phyloP scores from a whole-genome alignment of 2,113 vertebrate species.

The zebrafish (Danio rerio) region DNA sequence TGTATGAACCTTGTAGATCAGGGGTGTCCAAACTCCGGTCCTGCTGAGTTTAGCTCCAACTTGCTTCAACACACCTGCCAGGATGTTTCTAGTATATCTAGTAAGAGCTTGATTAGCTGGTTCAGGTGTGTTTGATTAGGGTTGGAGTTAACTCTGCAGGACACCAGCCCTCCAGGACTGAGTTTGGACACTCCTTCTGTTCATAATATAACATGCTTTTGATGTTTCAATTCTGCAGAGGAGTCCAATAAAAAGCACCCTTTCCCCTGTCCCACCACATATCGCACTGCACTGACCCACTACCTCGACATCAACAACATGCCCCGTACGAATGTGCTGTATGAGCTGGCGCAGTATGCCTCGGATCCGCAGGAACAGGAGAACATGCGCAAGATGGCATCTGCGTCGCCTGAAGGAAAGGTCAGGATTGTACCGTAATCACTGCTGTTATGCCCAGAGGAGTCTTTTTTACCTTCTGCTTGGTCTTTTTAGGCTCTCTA shows the following conservation, averaged over 20 bases:
- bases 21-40: too few relatives aligned
- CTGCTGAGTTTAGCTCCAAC: too few relatives aligned
- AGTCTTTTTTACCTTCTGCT: not conserved
- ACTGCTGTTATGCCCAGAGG: too few relatives aligned
- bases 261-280: constrained; percentile 86
- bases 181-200: not conserved
- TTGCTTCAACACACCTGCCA: too few relatives aligned
- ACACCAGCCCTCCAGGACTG: too few relatives aligned
- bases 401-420: constrained; percentile 82
- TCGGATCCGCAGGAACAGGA: constrained; percentile 78
- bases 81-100: too few relatives aligned
- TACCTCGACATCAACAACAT: constrained; percentile 89
- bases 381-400: constrained; percentile 84
- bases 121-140: too few relatives aligned
- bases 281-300: constrained; percentile 84
- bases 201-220: not conserved
- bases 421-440: constrained; percentile 57
- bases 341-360: constrained; percentile 85
- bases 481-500: constrained; percentile 75
- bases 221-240: constrained; percentile 68
- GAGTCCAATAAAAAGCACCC: constrained; percentile 90
- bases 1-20: too few relatives aligned
- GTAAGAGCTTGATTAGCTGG: too few relatives aligned
- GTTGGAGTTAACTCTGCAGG: too few relatives aligned
- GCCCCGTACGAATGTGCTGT: constrained; percentile 85